Conservation (phyloP, 2,888 invertebrate genomes). For the Heliothis peltigera region DNA sequence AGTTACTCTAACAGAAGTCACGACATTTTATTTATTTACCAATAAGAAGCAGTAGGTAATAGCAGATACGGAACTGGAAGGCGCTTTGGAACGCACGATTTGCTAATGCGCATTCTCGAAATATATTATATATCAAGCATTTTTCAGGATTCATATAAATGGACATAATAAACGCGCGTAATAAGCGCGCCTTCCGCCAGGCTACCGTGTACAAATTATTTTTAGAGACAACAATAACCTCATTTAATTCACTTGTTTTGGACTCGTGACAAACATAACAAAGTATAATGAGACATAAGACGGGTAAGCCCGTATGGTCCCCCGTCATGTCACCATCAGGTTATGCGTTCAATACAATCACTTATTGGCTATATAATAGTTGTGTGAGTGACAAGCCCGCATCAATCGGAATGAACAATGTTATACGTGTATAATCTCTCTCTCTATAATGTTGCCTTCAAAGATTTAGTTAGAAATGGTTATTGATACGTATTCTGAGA, state of each 20-base stretch:
- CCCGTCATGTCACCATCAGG: conserved; percentile 72
- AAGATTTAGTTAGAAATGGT: neutral
- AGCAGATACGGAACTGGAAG: no score
- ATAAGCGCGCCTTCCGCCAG: no score
- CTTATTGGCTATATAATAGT: conserved; percentile 62
- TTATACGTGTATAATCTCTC: conserved; percentile 17
- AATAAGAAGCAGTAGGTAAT: no score
- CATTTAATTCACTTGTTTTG: conserved; percentile 41
- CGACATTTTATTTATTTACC: conserved; percentile 13
- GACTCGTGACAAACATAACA: conserved; percentile 59
- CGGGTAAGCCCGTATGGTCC: conserved; percentile 74
- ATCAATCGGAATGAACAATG: conserved; percentile 53
- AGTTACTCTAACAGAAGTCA: neutral
- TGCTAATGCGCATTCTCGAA: no score
- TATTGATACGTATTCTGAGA: neutral
- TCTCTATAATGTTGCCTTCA: neutral
- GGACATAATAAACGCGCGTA: no score
- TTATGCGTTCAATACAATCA: conserved; percentile 59
- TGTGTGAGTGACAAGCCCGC: conserved; percentile 62
- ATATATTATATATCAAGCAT: no score
- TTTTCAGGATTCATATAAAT: no score
- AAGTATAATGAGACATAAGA: conserved; percentile 64
- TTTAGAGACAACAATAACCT: neutral
- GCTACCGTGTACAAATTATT: no score
- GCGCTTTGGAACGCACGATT: no score